These are phyloP conservation scores for Myoxocephalus aenaeus DNA, from an alignment of 2,797 vertebrate genomes.

Conservation along the genomic window DNA sequence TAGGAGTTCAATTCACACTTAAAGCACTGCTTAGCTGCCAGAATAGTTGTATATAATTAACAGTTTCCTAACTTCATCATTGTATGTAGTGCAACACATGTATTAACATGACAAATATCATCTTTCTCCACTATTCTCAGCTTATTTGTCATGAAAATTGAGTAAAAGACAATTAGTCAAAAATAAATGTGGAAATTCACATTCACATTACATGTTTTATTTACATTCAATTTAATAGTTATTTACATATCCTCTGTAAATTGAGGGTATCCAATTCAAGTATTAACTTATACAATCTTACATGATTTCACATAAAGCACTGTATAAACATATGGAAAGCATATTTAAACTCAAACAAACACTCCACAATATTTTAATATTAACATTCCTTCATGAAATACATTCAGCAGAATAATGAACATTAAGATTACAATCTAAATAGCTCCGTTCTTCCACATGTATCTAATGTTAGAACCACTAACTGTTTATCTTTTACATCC, in stretches of 20 bases:
- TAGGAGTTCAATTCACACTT: not conserved
- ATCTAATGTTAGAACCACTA: conserved; percentile 1
- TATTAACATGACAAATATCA: not conserved
- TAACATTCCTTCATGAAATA: conserved; percentile 58
- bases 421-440: conserved; percentile 9
- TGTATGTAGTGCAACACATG: not conserved
- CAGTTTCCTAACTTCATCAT: not conserved
- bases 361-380: conserved; percentile 42
- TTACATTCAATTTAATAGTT: conserved; percentile 60
- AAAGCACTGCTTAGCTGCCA: not conserved
- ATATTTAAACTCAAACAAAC: conserved; percentile 33
- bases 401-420: conserved; percentile 54
- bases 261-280: conserved; percentile 67
- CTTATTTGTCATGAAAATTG: not conserved
- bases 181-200: not conserved
- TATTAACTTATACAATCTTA: conserved; percentile 62
- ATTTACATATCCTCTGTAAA: conserved; percentile 69
- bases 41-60: not conserved
- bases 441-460: conserved; percentile 4
- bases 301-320: conserved; percentile 49
- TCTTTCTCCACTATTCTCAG: not conserved
- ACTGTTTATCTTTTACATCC: conserved; percentile 4
- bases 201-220: conserved; percentile 67
- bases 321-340: conserved; percentile 46
- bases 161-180: not conserved